Percentiles rank a stretch among this genome's conserved stretches.
phyloP scores from a whole-genome alignment of 2,797 vertebrate species.

The Darevskia mixta region DNA sequence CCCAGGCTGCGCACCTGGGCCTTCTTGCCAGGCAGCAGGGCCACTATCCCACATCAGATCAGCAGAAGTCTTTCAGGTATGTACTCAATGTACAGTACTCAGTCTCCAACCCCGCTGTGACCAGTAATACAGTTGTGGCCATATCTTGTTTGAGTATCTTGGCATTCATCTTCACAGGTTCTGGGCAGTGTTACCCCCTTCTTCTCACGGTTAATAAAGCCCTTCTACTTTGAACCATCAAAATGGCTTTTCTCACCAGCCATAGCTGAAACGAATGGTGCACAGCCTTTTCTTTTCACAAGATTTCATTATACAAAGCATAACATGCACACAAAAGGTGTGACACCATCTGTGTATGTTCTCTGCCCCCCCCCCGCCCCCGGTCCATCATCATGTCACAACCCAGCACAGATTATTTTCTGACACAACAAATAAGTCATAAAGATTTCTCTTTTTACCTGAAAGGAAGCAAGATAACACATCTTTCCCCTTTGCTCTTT shows the following conservation, averaged over 20 bases:
- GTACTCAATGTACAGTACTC: too few species aligned
- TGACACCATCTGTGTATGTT: slow-evolving; percentile 5
- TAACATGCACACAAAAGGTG: neutral
- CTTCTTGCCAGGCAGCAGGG: too few species aligned
- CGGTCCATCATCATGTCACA: slow-evolving; percentile 16
- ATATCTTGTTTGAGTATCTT: neutral
- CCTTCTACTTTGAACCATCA: neutral
- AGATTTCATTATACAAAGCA: neutral
- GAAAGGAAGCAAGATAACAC: slow-evolving; percentile 22
- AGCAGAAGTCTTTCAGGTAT: neutral
- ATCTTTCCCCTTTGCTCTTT: slow-evolving; percentile 42
- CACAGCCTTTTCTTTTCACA: neutral
- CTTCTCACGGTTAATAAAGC: neutral
- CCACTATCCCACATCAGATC: too few species aligned
- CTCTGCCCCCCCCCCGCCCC: neutral
- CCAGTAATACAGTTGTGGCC: neutral
- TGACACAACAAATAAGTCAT: slow-evolving; percentile 29
- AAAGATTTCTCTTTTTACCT: slow-evolving; percentile 22
- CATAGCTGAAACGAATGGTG: neutral
- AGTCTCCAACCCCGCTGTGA: neutral
- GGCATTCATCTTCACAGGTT: neutral
- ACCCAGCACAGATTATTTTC: slow-evolving; percentile 21
- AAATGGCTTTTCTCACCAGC: neutral
- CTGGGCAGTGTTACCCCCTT: neutral
- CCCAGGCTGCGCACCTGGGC: too few species aligned